Percentiles rank a stretch among this genome's conserved stretches.
These are phyloP conservation scores for Drosophila ironensis DNA, from an alignment of 1,140 invertebrate species.

Conservation along the genomic window DNA sequence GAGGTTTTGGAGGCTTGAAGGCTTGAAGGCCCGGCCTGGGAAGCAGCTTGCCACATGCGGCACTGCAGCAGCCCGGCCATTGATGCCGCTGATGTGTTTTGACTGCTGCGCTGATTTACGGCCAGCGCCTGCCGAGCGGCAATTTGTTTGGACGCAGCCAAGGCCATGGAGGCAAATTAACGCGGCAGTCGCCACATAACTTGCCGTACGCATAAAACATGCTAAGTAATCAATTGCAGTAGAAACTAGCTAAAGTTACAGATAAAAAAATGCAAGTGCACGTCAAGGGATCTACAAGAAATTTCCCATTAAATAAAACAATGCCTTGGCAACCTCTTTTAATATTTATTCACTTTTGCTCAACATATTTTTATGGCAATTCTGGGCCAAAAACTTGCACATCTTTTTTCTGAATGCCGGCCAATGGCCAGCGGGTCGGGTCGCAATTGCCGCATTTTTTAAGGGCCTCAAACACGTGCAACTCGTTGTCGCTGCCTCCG, in stretches of 20 bases:
- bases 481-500: conserved; percentile 12
- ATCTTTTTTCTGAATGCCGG: background rate
- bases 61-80: background rate
- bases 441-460: conserved; percentile 48
- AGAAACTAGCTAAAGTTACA: conserved; percentile 1
- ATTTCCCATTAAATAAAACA: too few relatives aligned
- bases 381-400: too few relatives aligned
- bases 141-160: conserved; percentile 68
- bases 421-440: conserved; percentile 58
- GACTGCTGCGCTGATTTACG: conserved; percentile 74
- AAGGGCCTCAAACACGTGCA: conserved; percentile 52
- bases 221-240: conserved; percentile 81
- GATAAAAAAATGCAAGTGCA: background rate
- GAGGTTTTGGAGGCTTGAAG: background rate
- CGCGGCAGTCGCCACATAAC: conserved; percentile 74
- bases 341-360: too few relatives aligned
- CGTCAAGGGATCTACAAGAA: too few relatives aligned
- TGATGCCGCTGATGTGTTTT: conserved; percentile 75
- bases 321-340: too few relatives aligned
- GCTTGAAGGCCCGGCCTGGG: conserved; percentile 15
- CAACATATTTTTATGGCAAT: too few relatives aligned
- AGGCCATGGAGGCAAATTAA: conserved; percentile 66
- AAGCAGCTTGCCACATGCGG: conserved; percentile 10
- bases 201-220: conserved; percentile 78
- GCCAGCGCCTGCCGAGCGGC: conserved; percentile 66